These are phyloP conservation scores for Elysia crispata DNA, from an alignment of 2,888 invertebrate genomes.

Conservation along the genomic window DNA sequence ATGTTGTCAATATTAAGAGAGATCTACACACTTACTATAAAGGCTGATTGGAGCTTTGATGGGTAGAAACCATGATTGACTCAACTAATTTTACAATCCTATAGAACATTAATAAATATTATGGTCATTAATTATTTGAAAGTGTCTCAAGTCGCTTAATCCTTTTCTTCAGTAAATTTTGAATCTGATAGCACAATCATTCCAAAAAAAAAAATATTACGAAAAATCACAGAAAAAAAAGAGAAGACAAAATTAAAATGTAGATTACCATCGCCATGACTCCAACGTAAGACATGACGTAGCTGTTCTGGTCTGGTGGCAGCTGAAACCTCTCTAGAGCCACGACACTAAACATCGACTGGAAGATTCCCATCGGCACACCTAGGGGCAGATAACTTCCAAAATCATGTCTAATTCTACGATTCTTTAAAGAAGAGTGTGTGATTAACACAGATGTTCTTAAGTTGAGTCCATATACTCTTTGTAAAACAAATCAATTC, in stretches of 20 bases:
- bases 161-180: not conserved
- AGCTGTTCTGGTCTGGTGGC: slow-evolving; percentile 73
- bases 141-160: not conserved
- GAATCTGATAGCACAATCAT: not conserved
- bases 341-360: slow-evolving; percentile 73
- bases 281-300: slow-evolving; percentile 73
- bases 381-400: too few species aligned
- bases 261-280: slow-evolving; percentile 69
- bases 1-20: too few species aligned
- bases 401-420: too few species aligned
- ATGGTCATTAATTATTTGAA: not conserved
- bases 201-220: not conserved
- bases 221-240: not conserved
- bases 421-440: too few species aligned
- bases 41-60: too few species aligned
- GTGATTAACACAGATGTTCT: too few species aligned
- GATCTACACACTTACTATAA: too few species aligned
- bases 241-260: not conserved
- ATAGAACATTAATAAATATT: not conserved
- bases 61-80: too few species aligned
- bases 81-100: too few species aligned
- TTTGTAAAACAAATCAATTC: too few species aligned
- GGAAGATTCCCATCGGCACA: slow-evolving; percentile 73
- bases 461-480: too few species aligned
- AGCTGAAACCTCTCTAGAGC: slow-evolving; percentile 72